Percentiles rank a stretch among this genome's conserved stretches.
phyloP scores from a whole-genome alignment of 2,888 invertebrate species.

The Catocala sponsa region DNA sequence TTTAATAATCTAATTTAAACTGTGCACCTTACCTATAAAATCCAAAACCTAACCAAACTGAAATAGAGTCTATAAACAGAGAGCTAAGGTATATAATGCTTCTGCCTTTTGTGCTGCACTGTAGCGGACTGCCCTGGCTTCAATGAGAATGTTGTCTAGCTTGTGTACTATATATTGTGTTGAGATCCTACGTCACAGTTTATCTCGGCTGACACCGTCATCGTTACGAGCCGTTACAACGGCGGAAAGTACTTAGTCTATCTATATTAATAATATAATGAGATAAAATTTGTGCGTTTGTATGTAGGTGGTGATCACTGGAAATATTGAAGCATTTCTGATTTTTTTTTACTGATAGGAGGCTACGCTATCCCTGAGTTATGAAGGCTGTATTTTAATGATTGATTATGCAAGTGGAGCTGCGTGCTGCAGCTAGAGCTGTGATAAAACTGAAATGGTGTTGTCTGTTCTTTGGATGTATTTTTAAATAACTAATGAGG shows the following conservation, averaged over 20 bases:
- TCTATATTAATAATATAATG: no score
- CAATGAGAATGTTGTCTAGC: slow-evolving; percentile 18
- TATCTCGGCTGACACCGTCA: slow-evolving; percentile 43
- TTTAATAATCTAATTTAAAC: slow-evolving; percentile 18
- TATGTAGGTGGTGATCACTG: no score
- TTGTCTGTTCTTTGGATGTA: no score
- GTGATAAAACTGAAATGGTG: no score
- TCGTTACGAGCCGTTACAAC: slow-evolving; percentile 35
- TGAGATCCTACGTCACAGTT: slow-evolving; percentile 39
- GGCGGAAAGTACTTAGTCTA: slow-evolving; percentile 11
- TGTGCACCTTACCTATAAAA: slow-evolving; percentile 49
- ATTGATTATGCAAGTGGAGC: no score
- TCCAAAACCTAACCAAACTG: slow-evolving; percentile 25
- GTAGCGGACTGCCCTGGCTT: slow-evolving; percentile 10
- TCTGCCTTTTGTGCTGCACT: slow-evolving; percentile 11
- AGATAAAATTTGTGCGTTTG: no score
- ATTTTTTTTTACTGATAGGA: no score
- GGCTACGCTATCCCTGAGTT: no score
- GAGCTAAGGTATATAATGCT: slow-evolving; percentile 4
- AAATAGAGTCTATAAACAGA: slow-evolving; percentile 5
- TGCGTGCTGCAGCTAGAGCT: no score
- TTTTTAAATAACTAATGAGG: no score
- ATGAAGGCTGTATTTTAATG: no score
- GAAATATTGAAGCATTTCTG: no score
- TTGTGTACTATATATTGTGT: slow-evolving; percentile 40